A percentile compares a stretch with the other conserved stretches of the same genome.
Evolutionary conservation across 2,113 vertebrate species (phyloP).

Genomic region (Pelecanus crispus): DNA sequence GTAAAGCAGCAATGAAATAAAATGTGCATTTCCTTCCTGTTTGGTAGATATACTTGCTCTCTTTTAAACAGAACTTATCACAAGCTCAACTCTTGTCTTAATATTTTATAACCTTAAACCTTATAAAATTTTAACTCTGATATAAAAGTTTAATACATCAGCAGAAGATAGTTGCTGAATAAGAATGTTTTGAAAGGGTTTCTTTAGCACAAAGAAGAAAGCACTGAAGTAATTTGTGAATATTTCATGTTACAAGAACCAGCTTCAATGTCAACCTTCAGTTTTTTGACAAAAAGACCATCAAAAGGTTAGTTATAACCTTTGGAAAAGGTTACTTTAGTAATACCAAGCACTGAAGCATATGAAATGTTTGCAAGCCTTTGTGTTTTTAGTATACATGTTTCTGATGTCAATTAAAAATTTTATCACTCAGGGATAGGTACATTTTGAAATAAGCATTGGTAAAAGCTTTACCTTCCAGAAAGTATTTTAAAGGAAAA

Average conservation of each 20-base stretch:
- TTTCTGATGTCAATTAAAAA: neutral
- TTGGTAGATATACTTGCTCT: neutral
- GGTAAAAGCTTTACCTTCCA: neutral
- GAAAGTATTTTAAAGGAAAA: neutral
- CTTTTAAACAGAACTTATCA: conserved; percentile 33
- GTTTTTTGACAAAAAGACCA: neutral
- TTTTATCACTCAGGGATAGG: neutral
- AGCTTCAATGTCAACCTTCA: conserved; percentile 15
- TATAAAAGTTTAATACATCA: conserved; percentile 70
- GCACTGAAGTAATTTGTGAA: conserved; percentile 32
- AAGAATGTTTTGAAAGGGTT: conserved; percentile 39
- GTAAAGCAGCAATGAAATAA: neutral
- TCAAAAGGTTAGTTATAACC: conserved; percentile 12
- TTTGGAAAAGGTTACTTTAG: conserved; percentile 1
- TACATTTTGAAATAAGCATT: neutral
- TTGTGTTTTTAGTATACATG: neutral
- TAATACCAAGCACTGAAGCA: neutral
- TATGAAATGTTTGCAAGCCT: neutral
- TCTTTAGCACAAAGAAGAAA: conserved; percentile 39
- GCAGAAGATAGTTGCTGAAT: conserved; percentile 48
- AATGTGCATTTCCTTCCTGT: neutral
- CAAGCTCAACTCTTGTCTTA: conserved; percentile 54
- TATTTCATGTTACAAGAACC: conserved; percentile 53
- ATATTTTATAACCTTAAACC: conserved; percentile 71
- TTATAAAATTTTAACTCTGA: conserved; percentile 72